Percentiles rank a stretch among this genome's conserved stretches.
These are phyloP conservation scores for Saccopteryx leptura DNA, from an alignment of 2,113 vertebrate species.

Conservation along the genomic window DNA sequence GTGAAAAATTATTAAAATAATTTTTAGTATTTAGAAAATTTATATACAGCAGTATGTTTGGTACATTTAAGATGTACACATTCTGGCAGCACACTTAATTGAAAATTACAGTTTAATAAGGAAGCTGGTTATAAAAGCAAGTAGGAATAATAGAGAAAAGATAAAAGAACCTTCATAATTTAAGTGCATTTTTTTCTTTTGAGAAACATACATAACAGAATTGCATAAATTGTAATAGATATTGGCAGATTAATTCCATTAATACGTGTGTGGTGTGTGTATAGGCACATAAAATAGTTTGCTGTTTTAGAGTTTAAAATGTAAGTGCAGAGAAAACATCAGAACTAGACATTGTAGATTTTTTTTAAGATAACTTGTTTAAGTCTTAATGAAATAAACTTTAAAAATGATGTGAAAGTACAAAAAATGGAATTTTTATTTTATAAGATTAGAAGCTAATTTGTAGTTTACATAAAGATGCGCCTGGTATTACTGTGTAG, in stretches of 20 bases:
- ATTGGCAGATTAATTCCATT: not conserved
- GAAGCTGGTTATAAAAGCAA: slow-evolving; percentile 64
- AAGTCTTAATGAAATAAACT: slow-evolving; percentile 13
- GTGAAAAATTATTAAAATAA: slow-evolving; percentile 40
- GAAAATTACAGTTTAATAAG: slow-evolving; percentile 1
- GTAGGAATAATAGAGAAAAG: not conserved
- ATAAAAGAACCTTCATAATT: not conserved
- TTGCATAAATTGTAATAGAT: not conserved
- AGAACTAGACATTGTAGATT: not conserved
- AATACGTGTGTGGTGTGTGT: not conserved
- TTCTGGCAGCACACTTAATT: slow-evolving; percentile 28
- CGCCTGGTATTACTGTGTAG: not conserved
- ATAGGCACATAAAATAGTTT: not conserved
- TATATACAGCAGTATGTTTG: not conserved
- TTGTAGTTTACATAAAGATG: not conserved
- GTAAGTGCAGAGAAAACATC: not conserved
- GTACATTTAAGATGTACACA: not conserved
- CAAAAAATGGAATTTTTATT: not conserved
- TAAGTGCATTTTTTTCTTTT: slow-evolving; percentile 34
- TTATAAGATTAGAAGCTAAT: slow-evolving; percentile 23
- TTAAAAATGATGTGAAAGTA: slow-evolving; percentile 10
- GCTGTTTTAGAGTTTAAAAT: slow-evolving; percentile 37
- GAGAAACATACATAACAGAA: slow-evolving; percentile 22
- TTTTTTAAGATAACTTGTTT: not conserved
- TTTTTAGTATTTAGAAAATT: slow-evolving; percentile 67